Percentiles rank a stretch among this genome's conserved stretches.
These are phyloP conservation scores for Eucidaris tribuloides DNA, from an alignment of 35 echinoderm and acorn worm species.

Conservation along the genomic window DNA sequence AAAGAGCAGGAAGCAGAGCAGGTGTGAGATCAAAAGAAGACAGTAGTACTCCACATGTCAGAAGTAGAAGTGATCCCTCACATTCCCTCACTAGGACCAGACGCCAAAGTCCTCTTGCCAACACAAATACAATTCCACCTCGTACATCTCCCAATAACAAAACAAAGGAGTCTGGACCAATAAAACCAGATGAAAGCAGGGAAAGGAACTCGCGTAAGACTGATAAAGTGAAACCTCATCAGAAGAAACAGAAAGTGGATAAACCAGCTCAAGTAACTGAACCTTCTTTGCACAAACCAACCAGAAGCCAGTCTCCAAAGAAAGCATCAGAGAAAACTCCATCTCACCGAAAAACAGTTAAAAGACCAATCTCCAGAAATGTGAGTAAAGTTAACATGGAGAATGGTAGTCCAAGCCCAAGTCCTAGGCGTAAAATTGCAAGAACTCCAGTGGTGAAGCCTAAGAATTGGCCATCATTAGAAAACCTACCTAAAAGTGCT, in stretches of 20 bases:
- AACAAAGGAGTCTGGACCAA: no score
- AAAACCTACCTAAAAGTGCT: conserved; percentile 32
- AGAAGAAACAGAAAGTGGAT: no score
- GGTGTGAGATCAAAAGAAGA: not conserved
- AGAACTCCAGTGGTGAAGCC: conserved; percentile 19
- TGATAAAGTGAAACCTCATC: no score
- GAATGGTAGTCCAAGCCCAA: not conserved
- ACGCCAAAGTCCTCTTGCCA: no score
- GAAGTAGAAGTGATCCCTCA: not conserved
- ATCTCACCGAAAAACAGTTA: conserved; percentile 16
- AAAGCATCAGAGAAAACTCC: not conserved
- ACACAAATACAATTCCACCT: no score
- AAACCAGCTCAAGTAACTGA: no score
- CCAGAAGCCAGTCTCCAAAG: conserved; percentile 5
- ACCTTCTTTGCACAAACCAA: no score
- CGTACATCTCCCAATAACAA: no score
- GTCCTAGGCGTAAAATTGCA: conserved; percentile 17
- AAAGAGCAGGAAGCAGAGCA: not conserved
- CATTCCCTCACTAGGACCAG: no score
- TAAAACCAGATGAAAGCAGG: no score
- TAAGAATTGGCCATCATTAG: conserved; percentile 46
- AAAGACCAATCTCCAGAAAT: not conserved
- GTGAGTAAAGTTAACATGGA: not conserved
- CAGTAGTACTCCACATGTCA: not conserved
- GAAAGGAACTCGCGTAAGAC: no score